Base-by-base conservation (phyloP, 1,140 invertebrate genomes). In the Pseudomyrmex dendroicus region DNA sequence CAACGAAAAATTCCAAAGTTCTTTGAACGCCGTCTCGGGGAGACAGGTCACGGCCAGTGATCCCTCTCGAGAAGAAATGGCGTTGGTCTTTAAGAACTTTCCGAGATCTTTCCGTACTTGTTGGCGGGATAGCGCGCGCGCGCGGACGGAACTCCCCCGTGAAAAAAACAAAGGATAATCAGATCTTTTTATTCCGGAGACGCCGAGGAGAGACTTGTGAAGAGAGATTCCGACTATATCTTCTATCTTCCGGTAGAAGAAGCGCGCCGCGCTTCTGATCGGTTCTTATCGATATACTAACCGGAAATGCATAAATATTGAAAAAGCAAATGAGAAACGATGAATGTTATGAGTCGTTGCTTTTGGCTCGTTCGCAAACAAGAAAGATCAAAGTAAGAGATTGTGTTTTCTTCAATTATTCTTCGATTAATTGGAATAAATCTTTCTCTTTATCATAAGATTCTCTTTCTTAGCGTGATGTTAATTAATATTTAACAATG, bases 1-100 rank as follows among this genome's bases (percentile, higher is more conserved):
- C 52, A 82, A 73, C 66, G 85, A 86, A 84, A 87, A 84, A 87
- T 87, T 86, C 74, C 82, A 22, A 87, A 87, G 73, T 82, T 84
- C 17, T 56, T 63, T 15, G 62, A 73, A 76, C 78, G 57, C 67
- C 59, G 72, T 91, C 84, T 46, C 64, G 50, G 10, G 15, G 25
- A 56, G 85, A 83, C 89, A 86, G 83, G 87, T 89, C 89, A 90
- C 87, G 86, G 86, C 70, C 78, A 73, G 54, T 83, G 84, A 86
- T 70, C 67, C 84, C 48, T 72, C 20, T 20, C 12, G 54, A 35
- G 35, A 83, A 78, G 68, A 50, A 48, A 80, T n/a, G 59, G 62
- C 54, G 52, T 35, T 20, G 54, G 70, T 86, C 57, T 89, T 86
- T 90, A 90, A 89, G 86, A 90, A 90, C 73, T 90, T 90, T 84